Percentiles rank a stretch among this genome's conserved stretches.
Evolutionary conservation across 2,888 invertebrate species (phyloP).

Genomic region (Agonopterix arenella): DNA sequence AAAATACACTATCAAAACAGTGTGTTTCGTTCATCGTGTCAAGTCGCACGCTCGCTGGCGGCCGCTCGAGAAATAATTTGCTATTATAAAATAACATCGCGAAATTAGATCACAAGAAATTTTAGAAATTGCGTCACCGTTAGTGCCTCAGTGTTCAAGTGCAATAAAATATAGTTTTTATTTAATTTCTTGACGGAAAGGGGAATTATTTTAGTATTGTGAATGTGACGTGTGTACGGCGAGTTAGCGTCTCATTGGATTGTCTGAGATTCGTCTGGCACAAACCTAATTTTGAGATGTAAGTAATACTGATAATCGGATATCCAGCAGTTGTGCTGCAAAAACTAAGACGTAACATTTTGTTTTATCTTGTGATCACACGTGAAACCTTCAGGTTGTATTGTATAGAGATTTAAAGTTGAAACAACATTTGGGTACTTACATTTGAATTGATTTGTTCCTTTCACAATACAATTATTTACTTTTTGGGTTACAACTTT

Average conservation of each 20-base stretch:
- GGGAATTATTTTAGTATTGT: constrained; percentile 28
- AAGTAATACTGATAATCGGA: constrained; percentile 17
- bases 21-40: constrained; percentile 45
- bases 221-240: constrained; percentile 34
- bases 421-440: no score
- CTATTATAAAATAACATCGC: constrained; percentile 23
- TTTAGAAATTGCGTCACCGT: constrained; percentile 13
- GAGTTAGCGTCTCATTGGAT: constrained; percentile 38
- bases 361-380: no score
- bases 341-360: no score
- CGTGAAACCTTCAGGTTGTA: no score
- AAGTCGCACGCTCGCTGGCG: constrained; percentile 40
- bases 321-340: no score
- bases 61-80: constrained; percentile 17
- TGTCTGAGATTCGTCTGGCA: constrained; percentile 42
- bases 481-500: no score
- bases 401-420: no score
- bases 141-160: constrained; percentile 29
- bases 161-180: constrained; percentile 7
- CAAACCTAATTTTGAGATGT: constrained; percentile 38
- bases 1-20: constrained; percentile 73
- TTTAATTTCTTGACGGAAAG: neutral
- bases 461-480: no score
- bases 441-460: no score
- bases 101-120: constrained; percentile 14